Conservation (phyloP, 2,113 vertebrate species). For the Apodemus speciosus region DNA sequence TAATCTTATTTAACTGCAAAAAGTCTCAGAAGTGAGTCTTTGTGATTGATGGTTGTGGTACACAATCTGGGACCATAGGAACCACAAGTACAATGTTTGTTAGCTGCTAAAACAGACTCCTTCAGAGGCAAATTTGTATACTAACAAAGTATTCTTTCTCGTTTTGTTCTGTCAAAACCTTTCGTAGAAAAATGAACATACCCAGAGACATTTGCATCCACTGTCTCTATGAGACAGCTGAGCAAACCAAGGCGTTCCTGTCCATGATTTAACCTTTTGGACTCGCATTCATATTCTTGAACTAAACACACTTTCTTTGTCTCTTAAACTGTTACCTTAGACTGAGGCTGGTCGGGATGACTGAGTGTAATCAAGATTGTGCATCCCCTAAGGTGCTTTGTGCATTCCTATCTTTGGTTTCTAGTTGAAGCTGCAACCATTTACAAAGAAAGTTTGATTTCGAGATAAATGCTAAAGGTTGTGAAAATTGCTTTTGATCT, state of each 20-base stretch:
- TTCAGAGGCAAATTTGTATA: neutral
- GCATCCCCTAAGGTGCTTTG: neutral
- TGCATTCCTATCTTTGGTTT: neutral
- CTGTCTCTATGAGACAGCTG: neutral
- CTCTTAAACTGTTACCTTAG: neutral
- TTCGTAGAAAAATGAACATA: neutral
- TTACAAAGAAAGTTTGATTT: constrained; percentile 45
- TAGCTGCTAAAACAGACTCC: neutral
- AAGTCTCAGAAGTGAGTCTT: constrained; percentile 19
- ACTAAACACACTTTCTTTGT: neutral
- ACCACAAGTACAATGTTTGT: neutral
- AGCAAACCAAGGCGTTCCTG: neutral
- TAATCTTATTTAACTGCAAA: neutral
- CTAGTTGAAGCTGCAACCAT: neutral
- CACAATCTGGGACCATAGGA: neutral
- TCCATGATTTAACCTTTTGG: neutral
- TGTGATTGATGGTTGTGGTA: constrained; percentile 22
- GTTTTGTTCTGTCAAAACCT: neutral
- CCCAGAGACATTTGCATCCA: neutral
- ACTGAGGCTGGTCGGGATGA: neutral
- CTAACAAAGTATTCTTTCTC: neutral
- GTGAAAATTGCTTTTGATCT: neutral
- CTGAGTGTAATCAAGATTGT: neutral
- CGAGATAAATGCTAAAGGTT: constrained; percentile 12
- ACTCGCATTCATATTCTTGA: neutral